Conservation (phyloP, 2,797 vertebrate genomes). For the Brachymystax lenok region DNA sequence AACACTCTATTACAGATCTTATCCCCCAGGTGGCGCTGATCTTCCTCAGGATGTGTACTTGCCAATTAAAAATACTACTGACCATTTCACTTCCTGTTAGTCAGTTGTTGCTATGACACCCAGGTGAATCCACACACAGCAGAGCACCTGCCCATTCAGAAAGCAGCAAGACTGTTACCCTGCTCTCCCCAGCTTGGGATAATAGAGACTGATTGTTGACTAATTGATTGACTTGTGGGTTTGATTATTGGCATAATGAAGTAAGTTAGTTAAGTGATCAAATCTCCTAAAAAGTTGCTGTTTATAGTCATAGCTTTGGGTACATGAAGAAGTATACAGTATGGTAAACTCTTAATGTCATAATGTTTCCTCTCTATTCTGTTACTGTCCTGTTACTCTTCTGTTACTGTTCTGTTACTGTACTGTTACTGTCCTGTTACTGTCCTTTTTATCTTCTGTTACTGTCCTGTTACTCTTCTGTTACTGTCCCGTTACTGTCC, state of each 20-base stretch:
- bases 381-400: not conserved
- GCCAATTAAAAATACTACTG: not conserved
- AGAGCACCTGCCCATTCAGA: not conserved
- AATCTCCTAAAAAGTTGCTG: not conserved
- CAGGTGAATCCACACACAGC: not conserved
- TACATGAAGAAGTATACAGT: not conserved
- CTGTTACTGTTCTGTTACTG: not conserved
- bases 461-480: too few relatives aligned
- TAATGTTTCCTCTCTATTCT: not conserved
- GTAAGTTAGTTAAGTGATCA: not conserved
- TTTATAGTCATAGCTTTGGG: not conserved
- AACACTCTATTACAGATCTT: not conserved
- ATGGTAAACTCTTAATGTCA: not conserved
- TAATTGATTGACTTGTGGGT: not conserved
- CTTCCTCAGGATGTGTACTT: not conserved
- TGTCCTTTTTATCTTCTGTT: too few relatives aligned
- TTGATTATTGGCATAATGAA: not conserved
- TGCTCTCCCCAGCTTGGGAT: not conserved
- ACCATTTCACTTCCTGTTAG: not conserved
- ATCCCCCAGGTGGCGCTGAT: not conserved
- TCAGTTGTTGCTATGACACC: constrained; percentile 8
- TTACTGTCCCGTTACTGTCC: too few relatives aligned
- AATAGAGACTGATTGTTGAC: not conserved
- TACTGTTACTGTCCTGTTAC: too few relatives aligned
- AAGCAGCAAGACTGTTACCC: not conserved